A percentile compares a stretch with the other conserved stretches of the same genome.
These are phyloP conservation scores for Stegastes partitus DNA, from an alignment of 2,113 vertebrate species.

Conservation along the genomic window DNA sequence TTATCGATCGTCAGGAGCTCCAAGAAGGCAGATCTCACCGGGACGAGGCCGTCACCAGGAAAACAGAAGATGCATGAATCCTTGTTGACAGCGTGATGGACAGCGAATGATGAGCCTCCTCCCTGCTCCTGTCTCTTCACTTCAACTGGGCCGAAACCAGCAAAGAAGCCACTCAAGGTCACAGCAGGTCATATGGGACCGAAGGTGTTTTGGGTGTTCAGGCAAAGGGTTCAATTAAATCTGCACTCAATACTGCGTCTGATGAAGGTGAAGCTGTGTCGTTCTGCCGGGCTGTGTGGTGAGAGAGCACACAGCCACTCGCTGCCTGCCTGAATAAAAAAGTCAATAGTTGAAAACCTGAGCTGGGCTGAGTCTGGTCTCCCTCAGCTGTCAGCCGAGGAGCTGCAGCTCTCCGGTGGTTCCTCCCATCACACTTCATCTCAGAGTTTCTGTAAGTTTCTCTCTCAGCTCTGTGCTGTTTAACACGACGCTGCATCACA, in stretches of 20 bases:
- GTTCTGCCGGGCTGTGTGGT: too few species aligned
- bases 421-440: conserved; percentile 37
- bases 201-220: too few species aligned
- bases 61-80: not conserved
- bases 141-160: too few species aligned
- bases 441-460: not conserved
- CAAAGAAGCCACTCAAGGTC: too few species aligned
- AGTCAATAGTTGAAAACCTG: conserved; percentile 21
- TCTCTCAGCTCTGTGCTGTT: not conserved
- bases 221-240: too few species aligned
- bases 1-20: too few species aligned
- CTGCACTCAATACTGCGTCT: too few species aligned
- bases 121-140: too few species aligned
- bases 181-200: too few species aligned
- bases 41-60: not conserved
- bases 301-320: too few species aligned
- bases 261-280: too few species aligned
- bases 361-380: not conserved
- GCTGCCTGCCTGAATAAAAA: conserved; percentile 19
- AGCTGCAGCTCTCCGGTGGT: conserved; percentile 17
- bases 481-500: not conserved
- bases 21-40: not conserved
- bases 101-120: too few species aligned
- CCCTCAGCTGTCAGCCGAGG: conserved; percentile 46
- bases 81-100: not conserved